These are phyloP conservation scores for Enteromius trimaculatus DNA, from an alignment of 2,797 vertebrate species.

Conservation along the genomic window DNA sequence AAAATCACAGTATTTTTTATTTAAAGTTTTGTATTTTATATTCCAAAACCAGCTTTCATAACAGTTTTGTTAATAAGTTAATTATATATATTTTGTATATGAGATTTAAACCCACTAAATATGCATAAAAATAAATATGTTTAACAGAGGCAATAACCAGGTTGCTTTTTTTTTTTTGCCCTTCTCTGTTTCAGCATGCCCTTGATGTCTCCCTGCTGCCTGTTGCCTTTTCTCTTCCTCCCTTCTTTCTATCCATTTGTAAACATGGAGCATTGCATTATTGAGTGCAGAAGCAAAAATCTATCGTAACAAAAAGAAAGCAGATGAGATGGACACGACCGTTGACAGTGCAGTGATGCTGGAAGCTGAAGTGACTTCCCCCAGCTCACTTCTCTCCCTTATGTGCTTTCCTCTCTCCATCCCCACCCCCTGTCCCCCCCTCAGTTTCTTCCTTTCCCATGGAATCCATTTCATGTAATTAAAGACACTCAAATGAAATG, in stretches of 20 bases:
- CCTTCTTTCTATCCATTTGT: constrained; percentile 48
- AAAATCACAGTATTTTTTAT: neutral
- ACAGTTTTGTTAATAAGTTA: neutral
- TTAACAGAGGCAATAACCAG: neutral
- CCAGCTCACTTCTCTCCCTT: constrained; percentile 59
- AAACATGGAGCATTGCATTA: constrained; percentile 53
- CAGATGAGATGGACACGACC: constrained; percentile 66
- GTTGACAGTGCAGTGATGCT: constrained; percentile 73
- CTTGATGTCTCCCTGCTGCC: constrained; percentile 34
- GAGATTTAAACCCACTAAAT: neutral
- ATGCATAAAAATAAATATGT: neutral
- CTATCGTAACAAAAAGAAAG: constrained; percentile 64
- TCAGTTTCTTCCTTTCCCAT: constrained; percentile 74
- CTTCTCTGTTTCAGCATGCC: constrained; percentile 32
- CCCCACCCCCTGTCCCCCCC: constrained; percentile 60
- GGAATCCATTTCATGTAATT: constrained; percentile 96
- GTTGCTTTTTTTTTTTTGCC: neutral
- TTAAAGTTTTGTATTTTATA: neutral
- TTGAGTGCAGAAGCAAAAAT: constrained; percentile 66
- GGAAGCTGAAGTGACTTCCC: constrained; percentile 57
- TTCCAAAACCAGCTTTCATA: neutral
- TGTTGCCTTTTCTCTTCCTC: constrained; percentile 39
- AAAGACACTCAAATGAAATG: constrained; percentile 96
- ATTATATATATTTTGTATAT: neutral
- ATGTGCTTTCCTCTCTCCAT: constrained; percentile 49